These are phyloP conservation scores for Hirtodrosophila alboralis DNA, from an alignment of 2,888 invertebrate genomes.

Conservation along the genomic window DNA sequence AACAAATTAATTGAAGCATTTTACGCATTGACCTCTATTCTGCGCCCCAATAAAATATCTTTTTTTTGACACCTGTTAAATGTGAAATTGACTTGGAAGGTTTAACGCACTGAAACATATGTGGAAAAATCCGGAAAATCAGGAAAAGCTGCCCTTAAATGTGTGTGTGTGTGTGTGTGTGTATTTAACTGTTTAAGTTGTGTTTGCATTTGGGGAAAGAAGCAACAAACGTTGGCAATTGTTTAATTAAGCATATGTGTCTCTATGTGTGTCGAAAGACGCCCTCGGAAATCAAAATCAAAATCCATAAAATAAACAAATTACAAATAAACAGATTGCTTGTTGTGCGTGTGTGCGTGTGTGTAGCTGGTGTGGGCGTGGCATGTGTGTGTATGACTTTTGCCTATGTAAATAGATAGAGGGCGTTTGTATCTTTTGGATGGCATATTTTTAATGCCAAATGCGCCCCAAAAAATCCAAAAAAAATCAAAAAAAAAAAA, in stretches of 20 bases:
- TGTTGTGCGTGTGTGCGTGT: constrained; percentile 8
- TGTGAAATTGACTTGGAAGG: constrained; percentile 25
- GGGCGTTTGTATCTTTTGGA: no score
- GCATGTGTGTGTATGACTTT: constrained; percentile 45
- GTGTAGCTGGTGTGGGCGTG: constrained; percentile 34
- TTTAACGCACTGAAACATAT: constrained; percentile 17
- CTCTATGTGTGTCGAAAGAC: constrained; percentile 40
- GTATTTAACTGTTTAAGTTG: constrained; percentile 46
- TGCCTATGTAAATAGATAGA: constrained; percentile 48
- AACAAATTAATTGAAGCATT: constrained; percentile 11
- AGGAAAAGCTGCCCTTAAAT: constrained; percentile 30
- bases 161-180: constrained; percentile 15
- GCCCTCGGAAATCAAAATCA: constrained; percentile 53
- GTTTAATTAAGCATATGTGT: constrained; percentile 64
- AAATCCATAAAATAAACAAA: constrained; percentile 77
- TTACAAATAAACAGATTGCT: constrained; percentile 68
- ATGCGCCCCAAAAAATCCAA: constrained; percentile 21
- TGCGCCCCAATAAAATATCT: no score
- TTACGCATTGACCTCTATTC: constrained; percentile 37
- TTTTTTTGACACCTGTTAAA: constrained; percentile 16
- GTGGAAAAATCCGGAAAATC: neutral
- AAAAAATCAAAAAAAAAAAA: constrained; percentile 7
- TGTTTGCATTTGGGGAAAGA: constrained; percentile 42
- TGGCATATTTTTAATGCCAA: constrained; percentile 53
- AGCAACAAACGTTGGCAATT: constrained; percentile 50